Evolutionary conservation across 2,888 invertebrate species (phyloP), one percentile per base, ranked within the genome.

Genomic region (Athripsodes cinereus): DNA sequence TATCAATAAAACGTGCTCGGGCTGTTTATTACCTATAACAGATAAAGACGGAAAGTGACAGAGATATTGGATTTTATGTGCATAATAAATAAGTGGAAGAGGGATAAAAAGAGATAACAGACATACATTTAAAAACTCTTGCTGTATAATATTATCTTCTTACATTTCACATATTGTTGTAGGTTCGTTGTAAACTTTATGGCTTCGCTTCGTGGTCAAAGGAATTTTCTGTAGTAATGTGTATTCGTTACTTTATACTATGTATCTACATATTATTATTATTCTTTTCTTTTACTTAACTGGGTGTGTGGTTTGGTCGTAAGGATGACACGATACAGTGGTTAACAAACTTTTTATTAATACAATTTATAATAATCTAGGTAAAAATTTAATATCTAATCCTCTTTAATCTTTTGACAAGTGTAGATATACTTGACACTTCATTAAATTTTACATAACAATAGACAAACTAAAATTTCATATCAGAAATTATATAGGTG

Each of bases 1-100:
- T 61, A 58, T 61, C 61, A 58, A 61, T 58, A 53, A 61, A 58
- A 61, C 61, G 58, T 58, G 59, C 35, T 49, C 35, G 11, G 59
- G 55, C 40, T 54, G 20, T 57, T 53, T 44, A 31, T 22, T 21
- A 44, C 22, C 13, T 21, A 44, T 19, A 20, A 6, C 3, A 26
- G 16, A 44, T 48, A 40, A 19, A 22, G 47, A 48, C 35, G 47
- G 52, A 44, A 55, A 18, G 55, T 31, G 50, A 53, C 35, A 22
- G 54, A 21, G 40, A 22, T 22, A 51, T n/a, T 5, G 13, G 44
- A 50, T 55, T 18, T 20, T 50, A 22, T 34, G 11, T 19, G 22
- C 2, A 44, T 18, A 22, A 44, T 20, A 21, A 22, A 21, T 22
- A 47, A 34, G 57, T 19, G 55, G 21, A 52, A 59, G 51, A 34